These are phyloP conservation scores for Agonopterix arenella DNA, from an alignment of 2,888 invertebrate genomes.

Conservation along the genomic window DNA sequence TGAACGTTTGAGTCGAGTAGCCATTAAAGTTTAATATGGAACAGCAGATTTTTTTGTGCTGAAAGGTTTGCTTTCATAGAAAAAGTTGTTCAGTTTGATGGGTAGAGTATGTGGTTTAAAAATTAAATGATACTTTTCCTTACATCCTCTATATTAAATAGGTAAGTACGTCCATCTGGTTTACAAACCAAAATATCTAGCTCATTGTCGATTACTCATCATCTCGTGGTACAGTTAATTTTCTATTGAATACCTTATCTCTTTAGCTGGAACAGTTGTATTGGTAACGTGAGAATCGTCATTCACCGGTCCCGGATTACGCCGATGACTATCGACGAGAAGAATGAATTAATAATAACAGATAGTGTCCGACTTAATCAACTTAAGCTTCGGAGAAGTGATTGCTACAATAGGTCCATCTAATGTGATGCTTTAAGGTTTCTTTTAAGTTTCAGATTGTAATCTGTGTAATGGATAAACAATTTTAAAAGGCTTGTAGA, in stretches of 20 bases:
- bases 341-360: slow-evolving; percentile 65
- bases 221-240: slow-evolving; percentile 46
- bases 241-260: slow-evolving; percentile 65
- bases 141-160: too few species aligned
- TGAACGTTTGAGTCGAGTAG: too few species aligned
- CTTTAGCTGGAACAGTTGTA: slow-evolving; percentile 43
- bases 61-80: too few species aligned
- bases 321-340: slow-evolving; percentile 56
- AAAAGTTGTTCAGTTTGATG: too few species aligned
- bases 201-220: slow-evolving; percentile 19
- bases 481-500: too few species aligned
- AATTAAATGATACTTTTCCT: too few species aligned
- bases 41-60: too few species aligned
- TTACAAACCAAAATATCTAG: neutral
- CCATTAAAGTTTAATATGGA: too few species aligned
- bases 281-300: slow-evolving; percentile 66
- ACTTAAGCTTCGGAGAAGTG: slow-evolving; percentile 37
- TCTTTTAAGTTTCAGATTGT: too few species aligned
- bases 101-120: too few species aligned
- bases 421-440: too few species aligned
- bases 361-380: slow-evolving; percentile 55
- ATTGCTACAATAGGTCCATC: slow-evolving; percentile 9
- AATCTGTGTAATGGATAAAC: too few species aligned
- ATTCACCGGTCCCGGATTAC: slow-evolving; percentile 58
- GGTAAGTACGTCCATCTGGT: neutral